phyloP scores from a whole-genome alignment of 1,140 invertebrate genomes.

The Helicoverpa zea region DNA sequence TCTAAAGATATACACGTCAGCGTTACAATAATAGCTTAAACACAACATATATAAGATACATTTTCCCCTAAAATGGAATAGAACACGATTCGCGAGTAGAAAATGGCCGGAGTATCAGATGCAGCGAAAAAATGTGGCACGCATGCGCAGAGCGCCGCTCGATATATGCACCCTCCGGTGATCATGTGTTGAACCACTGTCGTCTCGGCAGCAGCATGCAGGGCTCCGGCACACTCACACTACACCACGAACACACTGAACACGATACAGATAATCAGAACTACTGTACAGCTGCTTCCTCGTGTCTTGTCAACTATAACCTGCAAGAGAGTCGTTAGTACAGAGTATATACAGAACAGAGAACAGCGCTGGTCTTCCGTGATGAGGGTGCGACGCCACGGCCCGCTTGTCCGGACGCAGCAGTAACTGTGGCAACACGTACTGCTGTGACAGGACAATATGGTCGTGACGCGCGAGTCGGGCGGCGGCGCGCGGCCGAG shows the following conservation, averaged over 20 bases:
- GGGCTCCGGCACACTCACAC: slow-evolving; percentile 4
- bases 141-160: slow-evolving; percentile 80
- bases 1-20: neutral
- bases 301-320: slow-evolving; percentile 46
- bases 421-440: slow-evolving; percentile 90
- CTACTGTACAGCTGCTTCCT: slow-evolving; percentile 27
- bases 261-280: neutral
- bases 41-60: slow-evolving; percentile 26
- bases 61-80: slow-evolving; percentile 16
- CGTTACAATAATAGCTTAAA: slow-evolving; percentile 1
- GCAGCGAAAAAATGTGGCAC: slow-evolving; percentile 74
- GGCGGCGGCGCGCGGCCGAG: slow-evolving; percentile 78
- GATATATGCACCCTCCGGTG: slow-evolving; percentile 78
- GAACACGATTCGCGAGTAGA: slow-evolving; percentile 58
- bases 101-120: slow-evolving; percentile 73
- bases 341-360: slow-evolving; percentile 50
- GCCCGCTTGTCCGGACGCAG: slow-evolving; percentile 95
- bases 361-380: slow-evolving; percentile 5
- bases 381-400: slow-evolving; percentile 78
- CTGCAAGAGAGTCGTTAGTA: slow-evolving; percentile 41
- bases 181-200: slow-evolving; percentile 53
- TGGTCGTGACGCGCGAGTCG: slow-evolving; percentile 87
- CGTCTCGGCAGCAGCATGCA: neutral
- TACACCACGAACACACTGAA: slow-evolving; percentile 33
- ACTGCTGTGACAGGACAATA: slow-evolving; percentile 99